Evolutionary conservation across 2,797 vertebrate genomes (phyloP).

Genomic region (Anguilla megastoma): DNA sequence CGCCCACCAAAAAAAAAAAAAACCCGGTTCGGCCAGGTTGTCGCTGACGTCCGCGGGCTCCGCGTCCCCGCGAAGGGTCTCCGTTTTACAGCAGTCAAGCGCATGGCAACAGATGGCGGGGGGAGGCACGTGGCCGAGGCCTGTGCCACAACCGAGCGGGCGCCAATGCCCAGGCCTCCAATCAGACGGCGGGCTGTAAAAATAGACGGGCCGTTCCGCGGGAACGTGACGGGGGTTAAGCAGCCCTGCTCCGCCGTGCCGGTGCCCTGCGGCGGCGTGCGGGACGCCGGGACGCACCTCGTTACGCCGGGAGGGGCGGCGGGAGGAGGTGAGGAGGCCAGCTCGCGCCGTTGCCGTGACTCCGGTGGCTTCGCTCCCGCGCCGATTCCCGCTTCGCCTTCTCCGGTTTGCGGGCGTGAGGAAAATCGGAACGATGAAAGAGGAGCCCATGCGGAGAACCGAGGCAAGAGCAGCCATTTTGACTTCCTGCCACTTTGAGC

Average conservation of each 20-base stretch:
- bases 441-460: background rate
- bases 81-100: constrained; percentile 59
- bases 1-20: background rate
- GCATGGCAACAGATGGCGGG: constrained; percentile 74
- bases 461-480: background rate
- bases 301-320: constrained; percentile 38
- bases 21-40: constrained; percentile 47
- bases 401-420: background rate
- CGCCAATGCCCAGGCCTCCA: constrained; percentile 54
- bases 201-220: constrained; percentile 55
- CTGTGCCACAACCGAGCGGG: constrained; percentile 48
- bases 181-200: constrained; percentile 68
- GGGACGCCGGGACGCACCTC: constrained; percentile 46
- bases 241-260: background rate
- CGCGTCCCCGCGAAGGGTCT: constrained; percentile 51
- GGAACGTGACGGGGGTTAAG: constrained; percentile 1
- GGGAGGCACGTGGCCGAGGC: constrained; percentile 68
- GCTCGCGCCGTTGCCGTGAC: constrained; percentile 27
- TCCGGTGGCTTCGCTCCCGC: background rate
- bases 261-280: constrained; percentile 27
- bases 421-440: background rate
- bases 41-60: background rate
- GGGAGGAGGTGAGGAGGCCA: constrained; percentile 16
- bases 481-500: background rate
- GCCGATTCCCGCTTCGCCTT: background rate